Base-by-base conservation (phyloP, 2,888 invertebrate species). In the Ophion ventricosus region DNA sequence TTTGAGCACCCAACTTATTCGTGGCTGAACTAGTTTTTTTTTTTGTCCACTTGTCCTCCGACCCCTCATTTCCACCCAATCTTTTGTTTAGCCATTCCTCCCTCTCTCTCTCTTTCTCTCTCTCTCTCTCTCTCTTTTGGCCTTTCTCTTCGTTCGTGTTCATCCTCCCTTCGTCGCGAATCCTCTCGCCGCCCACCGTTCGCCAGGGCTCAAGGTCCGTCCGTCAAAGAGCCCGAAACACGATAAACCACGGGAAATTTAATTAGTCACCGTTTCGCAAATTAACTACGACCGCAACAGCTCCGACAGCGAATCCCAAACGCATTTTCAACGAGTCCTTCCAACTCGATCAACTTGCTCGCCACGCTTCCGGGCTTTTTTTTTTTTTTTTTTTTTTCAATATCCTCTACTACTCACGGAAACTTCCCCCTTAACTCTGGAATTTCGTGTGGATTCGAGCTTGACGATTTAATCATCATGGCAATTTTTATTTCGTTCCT, bases 211-310 rank as follows among this genome's bases (percentile, higher is more conserved):
- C 10, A 40, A 54, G 40, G 79, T 26, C 72, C 64, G 67, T 43
- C 57, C 64, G 26, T 29, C 43, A 20, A 63, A 63, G 67, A 43
- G 35, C 35, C 35, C 35, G 25, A 77, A 59, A 72, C 43, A 75
- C 75, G 83, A 59, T 57, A 73, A 79, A 70, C 72, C 80, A 59
- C 73, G 43, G 67, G 67, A 80, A 83, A 83, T 83, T 76, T 83
- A 83, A 83, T 83, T 83, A 83, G 76, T 73, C 67, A 67, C 57
- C 26, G 79, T 63, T 80, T 76, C 79, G 79, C 74, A 64, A 79
- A 83, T 83, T 83, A 80, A 80, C 72, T 67, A 40, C 69, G 35
- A 49, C 43, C 56, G 66, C 56, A 70, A 40, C 70, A 17, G 20
- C 73, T 73, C 73, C 80, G 73, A 76, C 25, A 43, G 54, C 54